phyloP scores from a whole-genome alignment of 2,797 vertebrate species.

The Onychomys torridus region DNA sequence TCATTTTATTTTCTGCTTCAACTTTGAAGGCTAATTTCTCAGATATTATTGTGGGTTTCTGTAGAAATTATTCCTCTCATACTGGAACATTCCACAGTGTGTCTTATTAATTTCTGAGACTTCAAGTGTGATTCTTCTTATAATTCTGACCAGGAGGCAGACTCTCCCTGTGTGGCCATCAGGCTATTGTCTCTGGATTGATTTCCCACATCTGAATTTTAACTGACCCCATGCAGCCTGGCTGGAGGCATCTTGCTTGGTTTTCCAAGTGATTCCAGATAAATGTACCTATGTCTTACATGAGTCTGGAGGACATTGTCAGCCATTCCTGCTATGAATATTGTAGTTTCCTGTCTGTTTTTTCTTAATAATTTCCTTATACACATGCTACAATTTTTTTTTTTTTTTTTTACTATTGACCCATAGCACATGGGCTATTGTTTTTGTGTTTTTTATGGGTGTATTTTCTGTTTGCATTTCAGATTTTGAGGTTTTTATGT shows the following conservation, averaged over 20 bases:
- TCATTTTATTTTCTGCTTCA: neutral
- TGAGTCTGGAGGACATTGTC: neutral
- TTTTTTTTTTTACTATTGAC: neutral
- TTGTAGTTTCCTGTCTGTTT: neutral
- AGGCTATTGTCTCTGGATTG: neutral
- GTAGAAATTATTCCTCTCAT: neutral
- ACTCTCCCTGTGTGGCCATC: neutral
- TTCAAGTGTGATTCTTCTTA: neutral
- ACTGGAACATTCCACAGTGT: neutral
- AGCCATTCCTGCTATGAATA: neutral
- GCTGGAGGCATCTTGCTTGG: neutral
- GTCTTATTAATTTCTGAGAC: neutral
- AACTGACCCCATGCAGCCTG: fast-evolving
- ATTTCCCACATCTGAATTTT: neutral
- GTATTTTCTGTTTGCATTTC: neutral
- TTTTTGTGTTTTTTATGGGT: neutral
- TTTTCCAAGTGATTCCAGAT: neutral
- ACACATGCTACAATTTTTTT: neutral
- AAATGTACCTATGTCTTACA: neutral
- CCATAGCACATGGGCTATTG: neutral
- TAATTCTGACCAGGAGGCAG: neutral
- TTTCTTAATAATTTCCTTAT: neutral
- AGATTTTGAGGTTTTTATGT: neutral
- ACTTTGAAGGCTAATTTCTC: neutral
- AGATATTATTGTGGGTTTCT: neutral